A percentile compares a stretch with the other conserved stretches of the same genome.
Evolutionary conservation across 1,140 invertebrate genomes (phyloP).

Genomic region (Pseudomyrmex cubaensis): DNA sequence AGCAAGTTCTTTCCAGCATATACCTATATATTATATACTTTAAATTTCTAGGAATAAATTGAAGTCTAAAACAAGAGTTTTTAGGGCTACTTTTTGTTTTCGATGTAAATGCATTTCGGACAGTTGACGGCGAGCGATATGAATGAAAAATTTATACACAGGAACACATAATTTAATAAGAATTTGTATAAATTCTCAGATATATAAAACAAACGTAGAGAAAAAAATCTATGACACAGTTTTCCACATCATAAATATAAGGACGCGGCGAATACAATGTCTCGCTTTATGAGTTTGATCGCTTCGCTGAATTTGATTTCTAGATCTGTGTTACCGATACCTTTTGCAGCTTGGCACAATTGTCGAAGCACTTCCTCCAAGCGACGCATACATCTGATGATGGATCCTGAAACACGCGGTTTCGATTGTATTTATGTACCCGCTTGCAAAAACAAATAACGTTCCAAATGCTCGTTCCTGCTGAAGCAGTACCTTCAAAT

Average conservation of each 20-base stretch:
- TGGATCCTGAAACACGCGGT: slow-evolving; percentile 90
- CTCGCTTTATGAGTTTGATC: slow-evolving; percentile 96
- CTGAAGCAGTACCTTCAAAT: slow-evolving; percentile 92
- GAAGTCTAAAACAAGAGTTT: slow-evolving; percentile 61
- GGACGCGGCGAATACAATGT: slow-evolving; percentile 99
- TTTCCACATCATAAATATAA: slow-evolving; percentile 93
- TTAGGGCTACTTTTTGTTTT: slow-evolving; percentile 61
- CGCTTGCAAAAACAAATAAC: slow-evolving; percentile 38
- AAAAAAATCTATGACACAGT: slow-evolving; percentile 19
- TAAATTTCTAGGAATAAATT: slow-evolving; percentile 75
- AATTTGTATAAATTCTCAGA: slow-evolving; percentile 51
- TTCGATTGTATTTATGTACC: not conserved
- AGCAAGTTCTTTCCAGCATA: slow-evolving; percentile 63
- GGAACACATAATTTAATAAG: slow-evolving; percentile 56
- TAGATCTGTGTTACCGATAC: slow-evolving; percentile 97
- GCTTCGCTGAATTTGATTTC: slow-evolving; percentile 98
- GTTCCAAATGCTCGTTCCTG: not conserved
- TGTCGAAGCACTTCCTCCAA: slow-evolving; percentile 98
- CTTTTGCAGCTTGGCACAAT: slow-evolving; percentile 98
- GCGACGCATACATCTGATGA: slow-evolving; percentile 98
- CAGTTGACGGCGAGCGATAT: slow-evolving; percentile 47
- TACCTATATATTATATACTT: slow-evolving; percentile 72
- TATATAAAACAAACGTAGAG: slow-evolving; percentile 33
- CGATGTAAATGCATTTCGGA: slow-evolving; percentile 35
- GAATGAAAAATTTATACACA: slow-evolving; percentile 42